These are phyloP conservation scores for Motacilla tschutschensis DNA, from an alignment of 2,113 vertebrate species.

Conservation along the genomic window DNA sequence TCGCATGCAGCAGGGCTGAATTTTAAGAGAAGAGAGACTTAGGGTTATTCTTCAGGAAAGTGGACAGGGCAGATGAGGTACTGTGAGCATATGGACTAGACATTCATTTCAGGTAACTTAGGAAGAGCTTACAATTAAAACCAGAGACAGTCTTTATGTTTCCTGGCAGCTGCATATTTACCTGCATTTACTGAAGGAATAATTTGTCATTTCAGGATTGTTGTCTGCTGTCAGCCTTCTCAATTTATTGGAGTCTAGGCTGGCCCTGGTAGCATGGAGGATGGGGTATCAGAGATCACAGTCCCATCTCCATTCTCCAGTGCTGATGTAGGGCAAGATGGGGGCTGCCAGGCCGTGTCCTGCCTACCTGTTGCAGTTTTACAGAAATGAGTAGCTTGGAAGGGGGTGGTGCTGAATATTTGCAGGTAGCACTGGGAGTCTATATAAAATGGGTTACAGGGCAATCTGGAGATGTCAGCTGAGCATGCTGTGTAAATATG, in stretches of 20 bases:
- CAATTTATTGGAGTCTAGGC: background rate
- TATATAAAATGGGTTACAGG: background rate
- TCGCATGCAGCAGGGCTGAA: background rate
- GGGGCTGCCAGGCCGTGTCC: background rate
- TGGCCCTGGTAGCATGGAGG: background rate
- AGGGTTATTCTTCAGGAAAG: background rate
- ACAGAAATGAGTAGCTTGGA: background rate
- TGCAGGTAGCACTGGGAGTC: background rate
- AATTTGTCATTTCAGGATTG: background rate
- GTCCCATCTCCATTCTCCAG: rapidly evolving
- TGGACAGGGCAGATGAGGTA: background rate
- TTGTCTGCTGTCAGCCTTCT: background rate
- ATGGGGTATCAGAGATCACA: background rate
- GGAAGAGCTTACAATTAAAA: background rate
- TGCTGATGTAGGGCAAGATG: background rate
- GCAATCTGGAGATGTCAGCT: background rate
- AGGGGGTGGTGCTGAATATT: background rate
- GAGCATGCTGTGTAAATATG: background rate
- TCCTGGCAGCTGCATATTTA: background rate
- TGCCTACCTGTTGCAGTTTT: background rate
- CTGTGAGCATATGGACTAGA: background rate
- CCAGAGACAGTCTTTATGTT: background rate
- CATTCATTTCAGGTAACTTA: background rate
- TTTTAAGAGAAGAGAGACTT: background rate
- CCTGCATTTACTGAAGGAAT: background rate